Evolutionary conservation across 1,140 invertebrate genomes (phyloP), one percentile per base, ranked within the genome.

Genomic region (Sipha flava): DNA sequence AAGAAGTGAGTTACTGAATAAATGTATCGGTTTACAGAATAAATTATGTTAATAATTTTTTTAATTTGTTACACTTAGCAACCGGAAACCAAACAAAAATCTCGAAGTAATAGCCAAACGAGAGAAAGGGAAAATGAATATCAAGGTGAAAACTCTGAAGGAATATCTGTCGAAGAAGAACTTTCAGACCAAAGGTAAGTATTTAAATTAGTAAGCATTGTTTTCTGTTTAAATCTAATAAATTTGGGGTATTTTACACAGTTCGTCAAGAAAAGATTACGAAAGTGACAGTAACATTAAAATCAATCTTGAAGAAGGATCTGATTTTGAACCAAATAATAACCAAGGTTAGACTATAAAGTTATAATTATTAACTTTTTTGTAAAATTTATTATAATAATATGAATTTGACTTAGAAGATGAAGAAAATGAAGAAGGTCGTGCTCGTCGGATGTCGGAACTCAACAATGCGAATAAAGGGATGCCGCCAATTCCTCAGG

Each of bases 401-500:
- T 47, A 45, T 12, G 16, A 9, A 9, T 66, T 70, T 70, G n/a
- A 47, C 47, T 1, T 47, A 77, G 49, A 77, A 57, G 31, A 52
- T 18, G 75, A 77, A 77, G 73, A 77, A 57, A 77, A 59, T 12
- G 73, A 57, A 9, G 52, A 77, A 23, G 86, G 75, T 83, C 87
- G 90, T 79, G 89, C 90, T 5, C 82, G 90, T 79, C 84, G 90
- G 45, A 86, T 90, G 83, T 97, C 95, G 37, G 95, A 98, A 87
- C 90, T 95, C 84, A 95, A 93, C 87, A 92, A 93, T 82, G 89
- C 91, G 49, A 94, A 90, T 81, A 92, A 96, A 88, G 92, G 92
- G 85, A 91, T 94, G 86, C 96, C 97, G 86, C 96, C 97, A 77
- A 99, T 99, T 86, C 98, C 98, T 82, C 91, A 92, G 85, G 93